Evolutionary conservation across 2,797 vertebrate genomes (phyloP).

Genomic region (Hoplostethus atlanticus): DNA sequence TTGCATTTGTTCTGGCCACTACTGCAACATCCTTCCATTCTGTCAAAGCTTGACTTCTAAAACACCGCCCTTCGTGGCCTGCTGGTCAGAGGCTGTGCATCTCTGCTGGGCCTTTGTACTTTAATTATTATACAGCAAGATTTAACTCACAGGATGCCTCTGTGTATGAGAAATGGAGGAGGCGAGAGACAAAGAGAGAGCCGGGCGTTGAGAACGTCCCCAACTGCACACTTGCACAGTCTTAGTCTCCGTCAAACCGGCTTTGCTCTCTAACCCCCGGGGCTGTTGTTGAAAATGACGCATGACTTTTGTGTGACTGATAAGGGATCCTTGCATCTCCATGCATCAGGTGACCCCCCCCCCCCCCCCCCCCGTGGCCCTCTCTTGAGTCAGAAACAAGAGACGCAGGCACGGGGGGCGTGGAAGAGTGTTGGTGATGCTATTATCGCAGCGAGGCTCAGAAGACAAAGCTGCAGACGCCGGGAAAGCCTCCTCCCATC

Average conservation of each 20-base stretch:
- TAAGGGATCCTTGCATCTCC: conserved; percentile 12
- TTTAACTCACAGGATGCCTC: background rate
- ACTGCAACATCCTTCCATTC: background rate
- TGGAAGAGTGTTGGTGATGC: conserved; percentile 9
- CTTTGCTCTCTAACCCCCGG: conserved; percentile 3
- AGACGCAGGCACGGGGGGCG: conserved; percentile 16
- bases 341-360: conserved; percentile 32
- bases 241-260: conserved; percentile 15
- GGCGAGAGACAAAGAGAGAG: background rate
- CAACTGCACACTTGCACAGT: background rate
- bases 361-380: background rate
- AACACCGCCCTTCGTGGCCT: background rate
- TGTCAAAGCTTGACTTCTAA: background rate
- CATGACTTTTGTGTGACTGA: conserved; percentile 33
- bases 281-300: conserved; percentile 22
- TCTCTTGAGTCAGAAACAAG: conserved; percentile 26
- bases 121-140: background rate
- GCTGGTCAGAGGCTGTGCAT: background rate
- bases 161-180: background rate
- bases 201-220: too few relatives aligned
- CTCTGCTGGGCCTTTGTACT: background rate
- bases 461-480: conserved; percentile 10
- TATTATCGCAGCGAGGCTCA: background rate
- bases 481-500: conserved; percentile 5
- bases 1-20: background rate